Evolutionary conservation across 64 coral and sea anemone species (phyloP).

Genomic region (Montipora cactus): DNA sequence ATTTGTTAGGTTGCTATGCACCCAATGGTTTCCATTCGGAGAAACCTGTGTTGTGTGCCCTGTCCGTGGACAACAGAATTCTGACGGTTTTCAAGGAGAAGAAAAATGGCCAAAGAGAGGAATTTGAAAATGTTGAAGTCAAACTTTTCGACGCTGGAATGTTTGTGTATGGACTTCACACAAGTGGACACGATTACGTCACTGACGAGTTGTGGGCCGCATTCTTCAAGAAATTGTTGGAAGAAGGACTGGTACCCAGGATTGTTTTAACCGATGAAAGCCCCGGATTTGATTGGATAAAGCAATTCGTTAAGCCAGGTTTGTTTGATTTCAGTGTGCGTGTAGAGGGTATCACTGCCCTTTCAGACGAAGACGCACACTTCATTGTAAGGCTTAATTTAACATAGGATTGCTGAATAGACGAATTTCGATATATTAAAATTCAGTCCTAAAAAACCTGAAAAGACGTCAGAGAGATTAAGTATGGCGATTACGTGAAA

Average conservation of each 20-base stretch:
- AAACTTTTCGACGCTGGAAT: slow-evolving; percentile 69
- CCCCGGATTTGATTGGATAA: slow-evolving; percentile 84
- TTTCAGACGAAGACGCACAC: too few species aligned
- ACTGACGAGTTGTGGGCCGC: slow-evolving; percentile 87
- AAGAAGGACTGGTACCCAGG: slow-evolving; percentile 48
- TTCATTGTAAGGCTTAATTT: too few species aligned
- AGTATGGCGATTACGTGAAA: too few species aligned
- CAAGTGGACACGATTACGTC: slow-evolving; percentile 63
- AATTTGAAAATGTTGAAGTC: slow-evolving; percentile 80
- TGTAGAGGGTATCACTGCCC: not conserved
- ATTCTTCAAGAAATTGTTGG: slow-evolving; percentile 73
- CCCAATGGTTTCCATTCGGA: slow-evolving; percentile 83
- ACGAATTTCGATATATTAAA: too few species aligned
- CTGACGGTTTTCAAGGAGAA: slow-evolving; percentile 66
- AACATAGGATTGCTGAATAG: too few species aligned
- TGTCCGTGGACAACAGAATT: slow-evolving; percentile 76
- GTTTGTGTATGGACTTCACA: slow-evolving; percentile 54
- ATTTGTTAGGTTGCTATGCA: slow-evolving; percentile 64
- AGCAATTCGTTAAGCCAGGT: slow-evolving; percentile 63
- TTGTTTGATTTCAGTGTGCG: not conserved
- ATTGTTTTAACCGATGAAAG: slow-evolving; percentile 76
- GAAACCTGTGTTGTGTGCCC: slow-evolving; percentile 76
- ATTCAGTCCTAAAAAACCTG: too few species aligned
- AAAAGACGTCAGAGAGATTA: too few species aligned
- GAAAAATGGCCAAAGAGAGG: slow-evolving; percentile 18